Conservation (phyloP, 1,140 invertebrate genomes). For the Drosophila mauritiana region DNA sequence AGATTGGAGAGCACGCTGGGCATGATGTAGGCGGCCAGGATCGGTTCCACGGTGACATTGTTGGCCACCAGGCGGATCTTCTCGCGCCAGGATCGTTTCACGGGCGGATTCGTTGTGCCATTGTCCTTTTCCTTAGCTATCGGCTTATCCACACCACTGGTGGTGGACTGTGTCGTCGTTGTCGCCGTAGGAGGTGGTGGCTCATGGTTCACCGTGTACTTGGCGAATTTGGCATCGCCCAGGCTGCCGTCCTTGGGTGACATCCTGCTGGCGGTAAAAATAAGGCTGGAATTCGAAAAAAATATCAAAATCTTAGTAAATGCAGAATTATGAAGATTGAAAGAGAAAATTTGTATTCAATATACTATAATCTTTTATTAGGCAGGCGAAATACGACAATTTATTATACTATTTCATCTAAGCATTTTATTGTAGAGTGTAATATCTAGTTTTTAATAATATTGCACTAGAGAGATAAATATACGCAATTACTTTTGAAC, state of each 20-base stretch:
- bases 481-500: not conserved
- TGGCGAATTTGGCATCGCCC: constrained; percentile 49
- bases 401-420: too few species aligned
- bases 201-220: constrained; percentile 55
- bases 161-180: constrained; percentile 2
- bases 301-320: not conserved
- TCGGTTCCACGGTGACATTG: constrained; percentile 92
- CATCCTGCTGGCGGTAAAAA: constrained; percentile 14
- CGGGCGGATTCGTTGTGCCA: not conserved
- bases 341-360: too few species aligned
- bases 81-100: constrained; percentile 84
- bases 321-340: too few species aligned
- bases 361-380: too few species aligned
- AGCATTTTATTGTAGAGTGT: too few species aligned
- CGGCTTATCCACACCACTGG: constrained; percentile 12
- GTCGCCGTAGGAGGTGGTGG: not conserved
- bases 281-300: not conserved
- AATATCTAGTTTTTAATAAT: too few species aligned
- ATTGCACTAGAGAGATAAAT: too few species aligned
- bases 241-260: constrained; percentile 66
- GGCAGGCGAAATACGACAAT: too few species aligned
- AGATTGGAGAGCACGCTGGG: constrained; percentile 91
- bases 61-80: constrained; percentile 86
- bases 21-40: constrained; percentile 92
- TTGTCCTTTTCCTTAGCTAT: constrained; percentile 13